phyloP scores from a whole-genome alignment of 1,140 invertebrate species.

The Trachelipus rathkii region DNA sequence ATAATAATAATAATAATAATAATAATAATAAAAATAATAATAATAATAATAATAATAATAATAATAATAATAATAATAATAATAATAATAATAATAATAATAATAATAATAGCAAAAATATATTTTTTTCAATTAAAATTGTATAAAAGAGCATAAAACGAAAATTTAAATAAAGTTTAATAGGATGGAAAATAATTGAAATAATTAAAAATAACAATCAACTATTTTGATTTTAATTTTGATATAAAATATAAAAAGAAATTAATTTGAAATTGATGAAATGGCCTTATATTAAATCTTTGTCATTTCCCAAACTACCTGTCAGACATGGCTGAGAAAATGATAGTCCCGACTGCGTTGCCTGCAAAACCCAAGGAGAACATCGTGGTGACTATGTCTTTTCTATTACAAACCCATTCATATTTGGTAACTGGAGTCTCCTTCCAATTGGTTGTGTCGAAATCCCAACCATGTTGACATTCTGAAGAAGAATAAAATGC shows the following conservation, averaged over 20 bases:
- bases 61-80: too few relatives aligned
- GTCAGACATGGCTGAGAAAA: slow-evolving; percentile 40
- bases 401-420: slow-evolving; percentile 34
- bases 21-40: too few relatives aligned
- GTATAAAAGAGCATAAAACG: too few relatives aligned
- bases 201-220: too few relatives aligned
- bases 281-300: background rate
- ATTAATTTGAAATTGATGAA: background rate
- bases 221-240: too few relatives aligned
- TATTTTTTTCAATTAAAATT: too few relatives aligned
- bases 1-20: too few relatives aligned
- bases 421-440: slow-evolving; percentile 32
- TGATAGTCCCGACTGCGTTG: slow-evolving; percentile 35
- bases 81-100: background rate
- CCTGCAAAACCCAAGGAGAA: slow-evolving; percentile 34
- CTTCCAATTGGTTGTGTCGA: slow-evolving; percentile 53
- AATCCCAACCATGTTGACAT: slow-evolving; percentile 75
- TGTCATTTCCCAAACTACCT: slow-evolving; percentile 18
- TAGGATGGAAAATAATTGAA: too few relatives aligned
- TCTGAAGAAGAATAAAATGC: slow-evolving; percentile 21
- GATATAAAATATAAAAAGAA: background rate
- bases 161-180: too few relatives aligned
- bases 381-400: slow-evolving; percentile 32
- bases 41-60: too few relatives aligned
- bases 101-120: too few relatives aligned